Evolutionary conservation across 53 echinoderm and acorn worm species (phyloP).

Genomic region (Temnopleurus reevesii): DNA sequence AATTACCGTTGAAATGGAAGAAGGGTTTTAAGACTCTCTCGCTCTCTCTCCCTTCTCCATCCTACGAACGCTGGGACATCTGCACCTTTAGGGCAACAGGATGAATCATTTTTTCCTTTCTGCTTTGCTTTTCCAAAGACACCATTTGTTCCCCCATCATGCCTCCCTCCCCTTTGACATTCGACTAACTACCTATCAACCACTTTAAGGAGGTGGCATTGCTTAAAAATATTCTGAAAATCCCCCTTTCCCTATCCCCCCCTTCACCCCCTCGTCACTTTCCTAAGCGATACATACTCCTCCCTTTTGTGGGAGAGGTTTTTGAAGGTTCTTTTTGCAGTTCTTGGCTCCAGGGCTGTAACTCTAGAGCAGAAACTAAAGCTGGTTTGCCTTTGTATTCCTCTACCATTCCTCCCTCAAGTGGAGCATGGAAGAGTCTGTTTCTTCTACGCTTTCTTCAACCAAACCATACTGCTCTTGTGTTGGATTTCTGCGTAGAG

Average conservation of each 20-base stretch:
- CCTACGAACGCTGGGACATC: conserved; percentile 30
- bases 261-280: conserved; percentile 7
- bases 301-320: conserved; percentile 38
- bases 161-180: conserved; percentile 31
- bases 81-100: conserved; percentile 41
- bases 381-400: conserved; percentile 25
- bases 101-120: conserved; percentile 32
- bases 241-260: background rate
- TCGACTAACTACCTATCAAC: conserved; percentile 36
- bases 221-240: conserved; percentile 41
- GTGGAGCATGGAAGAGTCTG: background rate
- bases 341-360: conserved; percentile 44
- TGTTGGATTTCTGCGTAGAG: background rate
- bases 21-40: conserved; percentile 24
- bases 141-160: background rate
- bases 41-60: background rate
- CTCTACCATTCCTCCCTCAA: conserved; percentile 19
- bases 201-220: conserved; percentile 3
- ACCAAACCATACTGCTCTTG: background rate
- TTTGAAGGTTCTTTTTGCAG: conserved; percentile 7
- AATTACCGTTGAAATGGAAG: conserved; percentile 54
- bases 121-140: background rate
- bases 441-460: background rate
- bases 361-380: conserved; percentile 45
- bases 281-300: background rate